Evolutionary conservation across 1,140 invertebrate genomes (phyloP).

Genomic region (Rhagoletis pomonella): DNA sequence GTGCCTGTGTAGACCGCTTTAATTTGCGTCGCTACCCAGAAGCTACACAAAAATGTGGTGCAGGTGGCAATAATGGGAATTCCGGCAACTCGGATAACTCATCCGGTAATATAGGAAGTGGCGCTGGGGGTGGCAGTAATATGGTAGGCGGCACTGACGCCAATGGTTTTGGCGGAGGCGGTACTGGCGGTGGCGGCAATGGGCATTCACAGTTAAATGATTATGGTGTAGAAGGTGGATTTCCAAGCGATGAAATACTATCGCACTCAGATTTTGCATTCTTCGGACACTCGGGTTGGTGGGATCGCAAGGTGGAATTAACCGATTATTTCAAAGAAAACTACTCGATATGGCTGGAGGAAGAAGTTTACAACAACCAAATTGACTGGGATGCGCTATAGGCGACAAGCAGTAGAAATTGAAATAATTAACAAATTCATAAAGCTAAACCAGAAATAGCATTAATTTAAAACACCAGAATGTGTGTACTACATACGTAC

Average conservation of each 20-base stretch:
- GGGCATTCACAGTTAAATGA: conserved; percentile 66
- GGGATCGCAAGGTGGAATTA: conserved; percentile 82
- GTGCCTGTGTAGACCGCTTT: conserved; percentile 95
- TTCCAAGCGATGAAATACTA: conserved; percentile 71
- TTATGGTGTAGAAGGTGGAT: conserved; percentile 70
- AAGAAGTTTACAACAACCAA: conserved; percentile 94
- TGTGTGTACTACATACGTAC: not conserved
- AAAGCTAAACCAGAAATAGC: not conserved
- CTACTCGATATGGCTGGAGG: conserved; percentile 96
- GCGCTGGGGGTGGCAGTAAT: conserved; percentile 17
- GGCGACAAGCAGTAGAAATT: not conserved
- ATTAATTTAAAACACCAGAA: not conserved
- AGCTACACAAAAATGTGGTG: conserved; percentile 73
- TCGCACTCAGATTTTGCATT: conserved; percentile 72
- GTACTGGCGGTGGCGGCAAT: conserved; percentile 69
- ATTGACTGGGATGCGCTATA: conserved; percentile 83
- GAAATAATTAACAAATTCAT: not conserved
- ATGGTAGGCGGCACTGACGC: conserved; percentile 56
- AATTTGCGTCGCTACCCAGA: conserved; percentile 90
- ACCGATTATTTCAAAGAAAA: conserved; percentile 97
- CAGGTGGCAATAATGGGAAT: conserved; percentile 64
- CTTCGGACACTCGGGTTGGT: conserved; percentile 72
- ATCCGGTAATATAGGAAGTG: conserved; percentile 64
- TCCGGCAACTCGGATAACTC: conserved; percentile 65
- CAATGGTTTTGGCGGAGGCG: conserved; percentile 56